Conservation (phyloP, 2,113 vertebrate genomes). For the Gambusia holbrooki region DNA sequence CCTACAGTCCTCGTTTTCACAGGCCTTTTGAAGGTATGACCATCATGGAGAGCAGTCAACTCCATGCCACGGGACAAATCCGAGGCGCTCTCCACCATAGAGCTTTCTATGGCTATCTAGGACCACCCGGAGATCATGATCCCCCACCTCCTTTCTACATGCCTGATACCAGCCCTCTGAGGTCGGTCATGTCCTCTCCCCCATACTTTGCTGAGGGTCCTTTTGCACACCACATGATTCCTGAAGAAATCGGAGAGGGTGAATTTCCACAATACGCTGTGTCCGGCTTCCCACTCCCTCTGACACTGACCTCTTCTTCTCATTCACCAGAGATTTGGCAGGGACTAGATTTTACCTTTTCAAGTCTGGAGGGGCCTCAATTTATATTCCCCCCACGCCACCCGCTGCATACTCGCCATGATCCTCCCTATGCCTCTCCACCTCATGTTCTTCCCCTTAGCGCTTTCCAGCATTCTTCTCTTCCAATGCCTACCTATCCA, state of each 20-base stretch:
- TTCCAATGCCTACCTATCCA: slow-evolving; percentile 93
- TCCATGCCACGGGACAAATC: slow-evolving; percentile 92
- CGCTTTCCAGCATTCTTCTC: slow-evolving; percentile 85
- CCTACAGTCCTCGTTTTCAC: slow-evolving; percentile 97
- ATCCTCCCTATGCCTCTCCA: slow-evolving; percentile 82
- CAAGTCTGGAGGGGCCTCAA: slow-evolving; percentile 89
- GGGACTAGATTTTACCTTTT: slow-evolving; percentile 90
- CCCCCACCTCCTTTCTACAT: slow-evolving; percentile 95
- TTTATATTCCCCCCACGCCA: slow-evolving; percentile 91
- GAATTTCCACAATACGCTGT: slow-evolving; percentile 85
- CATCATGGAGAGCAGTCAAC: slow-evolving; percentile 86
- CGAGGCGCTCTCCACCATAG: slow-evolving; percentile 86
- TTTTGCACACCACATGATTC: slow-evolving; percentile 92
- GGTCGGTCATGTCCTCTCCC: slow-evolving; percentile 97
- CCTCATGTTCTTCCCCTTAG: slow-evolving; percentile 87
- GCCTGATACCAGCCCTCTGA: slow-evolving; percentile 95
- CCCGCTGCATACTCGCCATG: slow-evolving; percentile 83
- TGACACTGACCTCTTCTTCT: slow-evolving; percentile 91
- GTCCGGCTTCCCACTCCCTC: slow-evolving; percentile 92
- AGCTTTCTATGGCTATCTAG: slow-evolving; percentile 95
- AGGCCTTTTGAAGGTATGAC: slow-evolving; percentile 90
- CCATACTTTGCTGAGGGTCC: slow-evolving; percentile 92
- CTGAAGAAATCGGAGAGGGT: slow-evolving; percentile 91
- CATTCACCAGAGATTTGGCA: slow-evolving; percentile 95
- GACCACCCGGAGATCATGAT: slow-evolving; percentile 91